Evolutionary conservation across 2,888 invertebrate species (phyloP).

Genomic region (Lasioglossum vierecki): DNA sequence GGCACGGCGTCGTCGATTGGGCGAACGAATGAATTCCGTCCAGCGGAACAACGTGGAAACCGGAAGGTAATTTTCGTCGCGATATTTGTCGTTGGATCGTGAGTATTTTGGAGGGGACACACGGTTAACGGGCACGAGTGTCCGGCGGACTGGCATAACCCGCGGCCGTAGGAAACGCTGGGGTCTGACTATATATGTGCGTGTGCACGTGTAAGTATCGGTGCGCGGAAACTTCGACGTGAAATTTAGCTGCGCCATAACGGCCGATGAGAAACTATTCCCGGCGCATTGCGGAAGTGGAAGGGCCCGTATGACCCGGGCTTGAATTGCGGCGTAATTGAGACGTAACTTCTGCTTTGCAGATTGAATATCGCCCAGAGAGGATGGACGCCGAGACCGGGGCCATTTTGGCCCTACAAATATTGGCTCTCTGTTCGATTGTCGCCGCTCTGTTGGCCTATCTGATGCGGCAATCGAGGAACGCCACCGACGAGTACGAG

Average conservation of each 20-base stretch:
- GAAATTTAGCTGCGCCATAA: slow-evolving; percentile 27
- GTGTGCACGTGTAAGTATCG: background rate
- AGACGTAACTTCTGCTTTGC: slow-evolving; percentile 56
- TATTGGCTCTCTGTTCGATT: slow-evolving; percentile 92
- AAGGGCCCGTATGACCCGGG: slow-evolving; percentile 18
- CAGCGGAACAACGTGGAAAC: background rate
- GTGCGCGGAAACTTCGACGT: slow-evolving; percentile 9
- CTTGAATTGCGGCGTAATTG: slow-evolving; percentile 41
- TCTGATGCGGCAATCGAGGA: slow-evolving; percentile 90
- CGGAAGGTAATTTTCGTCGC: slow-evolving; percentile 10
- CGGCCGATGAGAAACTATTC: slow-evolving; percentile 32
- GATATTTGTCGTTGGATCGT: slow-evolving; percentile 15
- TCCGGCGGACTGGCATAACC: slow-evolving; percentile 6
- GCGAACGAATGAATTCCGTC: slow-evolving; percentile 2
- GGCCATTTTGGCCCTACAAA: slow-evolving; percentile 91
- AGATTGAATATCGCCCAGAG: slow-evolving; percentile 54
- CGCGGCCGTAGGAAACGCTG: background rate
- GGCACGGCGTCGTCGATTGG: background rate
- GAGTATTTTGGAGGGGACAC: background rate
- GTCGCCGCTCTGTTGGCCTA: slow-evolving; percentile 93
- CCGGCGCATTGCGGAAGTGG: slow-evolving; percentile 36
- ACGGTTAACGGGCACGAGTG: background rate
- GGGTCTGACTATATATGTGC: background rate
- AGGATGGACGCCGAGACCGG: slow-evolving; percentile 93
- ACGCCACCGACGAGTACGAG: slow-evolving; percentile 81